These are phyloP conservation scores for Periplaneta americana DNA, from an alignment of 1,140 invertebrate species.

Conservation along the genomic window DNA sequence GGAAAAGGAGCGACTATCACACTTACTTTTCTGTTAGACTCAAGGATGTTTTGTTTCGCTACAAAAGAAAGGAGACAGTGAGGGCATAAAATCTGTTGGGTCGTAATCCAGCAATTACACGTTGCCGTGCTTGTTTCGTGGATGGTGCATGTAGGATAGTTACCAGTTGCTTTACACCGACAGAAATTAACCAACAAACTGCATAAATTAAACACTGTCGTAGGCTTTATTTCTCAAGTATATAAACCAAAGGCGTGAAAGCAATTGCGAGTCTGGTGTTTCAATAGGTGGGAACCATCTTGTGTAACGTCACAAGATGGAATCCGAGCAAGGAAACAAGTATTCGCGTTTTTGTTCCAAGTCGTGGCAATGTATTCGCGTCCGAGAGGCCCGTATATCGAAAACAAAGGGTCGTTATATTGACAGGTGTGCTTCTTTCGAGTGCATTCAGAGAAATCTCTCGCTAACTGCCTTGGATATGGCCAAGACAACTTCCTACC, in stretches of 20 bases:
- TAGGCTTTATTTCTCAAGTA: not conserved
- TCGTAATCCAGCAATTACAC: not conserved
- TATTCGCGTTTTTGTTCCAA: too few relatives aligned
- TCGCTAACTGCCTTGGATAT: too few relatives aligned
- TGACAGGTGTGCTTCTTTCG: too few relatives aligned
- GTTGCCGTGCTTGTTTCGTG: not conserved
- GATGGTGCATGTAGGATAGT: not conserved
- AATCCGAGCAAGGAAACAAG: too few relatives aligned
- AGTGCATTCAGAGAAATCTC: too few relatives aligned
- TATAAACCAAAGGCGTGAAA: not conserved
- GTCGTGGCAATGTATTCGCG: too few relatives aligned
- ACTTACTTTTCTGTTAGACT: not conserved
- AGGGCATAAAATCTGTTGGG: not conserved
- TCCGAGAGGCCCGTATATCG: too few relatives aligned
- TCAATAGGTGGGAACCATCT: too few relatives aligned
- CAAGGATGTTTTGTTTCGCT: not conserved
- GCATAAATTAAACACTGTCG: not conserved
- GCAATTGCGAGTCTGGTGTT: not conserved
- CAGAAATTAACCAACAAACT: not conserved
- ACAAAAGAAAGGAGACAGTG: too few relatives aligned
- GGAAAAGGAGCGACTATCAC: not conserved
- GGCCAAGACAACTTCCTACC: too few relatives aligned
- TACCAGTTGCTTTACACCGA: not conserved
- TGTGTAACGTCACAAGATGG: too few relatives aligned
- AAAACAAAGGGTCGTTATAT: too few relatives aligned